These are phyloP conservation scores for Protodeltote pygarga DNA, from an alignment of 2,888 invertebrate genomes.

Conservation along the genomic window DNA sequence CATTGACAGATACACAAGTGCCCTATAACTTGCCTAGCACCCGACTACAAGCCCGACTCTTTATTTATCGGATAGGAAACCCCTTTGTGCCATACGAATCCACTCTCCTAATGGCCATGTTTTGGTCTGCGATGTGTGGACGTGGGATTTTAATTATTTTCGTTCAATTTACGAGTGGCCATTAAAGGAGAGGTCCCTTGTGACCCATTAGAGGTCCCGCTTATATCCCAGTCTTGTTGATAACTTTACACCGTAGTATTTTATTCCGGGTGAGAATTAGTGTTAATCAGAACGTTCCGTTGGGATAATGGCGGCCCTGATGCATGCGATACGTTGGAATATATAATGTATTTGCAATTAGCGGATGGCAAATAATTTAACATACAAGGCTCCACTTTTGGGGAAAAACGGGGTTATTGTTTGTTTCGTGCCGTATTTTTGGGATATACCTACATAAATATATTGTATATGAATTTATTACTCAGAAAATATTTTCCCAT, in stretches of 20 bases:
- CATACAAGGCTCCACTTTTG: slow-evolving; percentile 10
- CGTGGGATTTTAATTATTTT: slow-evolving; percentile 86
- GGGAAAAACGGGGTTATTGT: not conserved
- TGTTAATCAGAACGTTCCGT: slow-evolving; percentile 68
- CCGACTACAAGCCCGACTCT: slow-evolving; percentile 58
- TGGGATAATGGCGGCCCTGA: slow-evolving; percentile 62
- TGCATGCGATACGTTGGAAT: slow-evolving; percentile 62
- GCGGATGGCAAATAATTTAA: slow-evolving; percentile 37
- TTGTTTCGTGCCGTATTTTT: not conserved
- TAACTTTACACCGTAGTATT: slow-evolving; percentile 81
- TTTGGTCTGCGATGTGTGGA: slow-evolving; percentile 77
- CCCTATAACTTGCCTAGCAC: slow-evolving; percentile 40
- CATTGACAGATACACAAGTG: slow-evolving; percentile 24
- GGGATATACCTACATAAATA: no score
- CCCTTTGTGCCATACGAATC: slow-evolving; percentile 75
- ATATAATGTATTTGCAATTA: slow-evolving; percentile 50
- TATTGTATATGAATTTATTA: no score
- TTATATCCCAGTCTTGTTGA: slow-evolving; percentile 80
- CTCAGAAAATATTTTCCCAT: no score
- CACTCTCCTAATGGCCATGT: slow-evolving; percentile 80
- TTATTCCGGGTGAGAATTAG: slow-evolving; percentile 76
- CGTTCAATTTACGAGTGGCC: slow-evolving; percentile 86
- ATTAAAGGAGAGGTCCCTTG: slow-evolving; percentile 83
- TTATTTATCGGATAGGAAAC: slow-evolving; percentile 81
- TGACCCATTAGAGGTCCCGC: slow-evolving; percentile 75